Evolutionary conservation across 1,140 invertebrate genomes (phyloP), one percentile per base, ranked within the genome.

Genomic region (Telenomus remus): DNA sequence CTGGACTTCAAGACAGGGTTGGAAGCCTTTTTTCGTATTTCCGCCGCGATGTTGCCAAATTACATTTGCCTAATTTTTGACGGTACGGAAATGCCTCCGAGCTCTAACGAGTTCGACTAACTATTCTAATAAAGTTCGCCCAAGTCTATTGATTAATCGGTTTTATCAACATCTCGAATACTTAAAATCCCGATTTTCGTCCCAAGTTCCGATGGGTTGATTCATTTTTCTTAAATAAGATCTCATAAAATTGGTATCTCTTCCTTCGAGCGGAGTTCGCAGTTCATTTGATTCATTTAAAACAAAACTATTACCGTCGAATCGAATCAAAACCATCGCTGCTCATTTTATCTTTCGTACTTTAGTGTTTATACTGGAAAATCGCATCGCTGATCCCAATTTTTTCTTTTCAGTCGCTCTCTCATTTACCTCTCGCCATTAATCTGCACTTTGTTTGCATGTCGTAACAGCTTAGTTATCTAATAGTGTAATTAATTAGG

Each of bases 121-220:
- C 56, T 69, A 69, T 69, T 69, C 47, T 44, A 60, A 69, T 54
- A 47, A 60, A 50, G 46, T 50, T 50, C n/a, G 39, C 19, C 42
- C 1, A n/a, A 46, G 15, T 55, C 15, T 42, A 59, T 59, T 49
- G 55, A 68, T 68, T 53, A 68, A 68, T 59, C 42, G 64, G 64
- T 14, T 49, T 56, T 16, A 27, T 0, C 44, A 43, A 43, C 53
- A 50, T 49, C 37, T 43, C 47, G 27, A 56, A 48, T 13, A 48
- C 61, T 65, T 65, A 14, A 6, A 34, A 65, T 56, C 19, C 51
- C 14, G 15, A 55, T 50, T 65, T 65, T 12, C 60, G 39, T 14
- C 27, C 0, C 35, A 54, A 13, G 46, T 54, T 10, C 33, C 9
- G 27, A 13, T 33, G 12, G n/a, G 11, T 48, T 47, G 33, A 54